A percentile compares a stretch with the other conserved stretches of the same genome.
phyloP scores from a whole-genome alignment of 35 echinoderm and acorn worm species.

The Apostichopus californicus region DNA sequence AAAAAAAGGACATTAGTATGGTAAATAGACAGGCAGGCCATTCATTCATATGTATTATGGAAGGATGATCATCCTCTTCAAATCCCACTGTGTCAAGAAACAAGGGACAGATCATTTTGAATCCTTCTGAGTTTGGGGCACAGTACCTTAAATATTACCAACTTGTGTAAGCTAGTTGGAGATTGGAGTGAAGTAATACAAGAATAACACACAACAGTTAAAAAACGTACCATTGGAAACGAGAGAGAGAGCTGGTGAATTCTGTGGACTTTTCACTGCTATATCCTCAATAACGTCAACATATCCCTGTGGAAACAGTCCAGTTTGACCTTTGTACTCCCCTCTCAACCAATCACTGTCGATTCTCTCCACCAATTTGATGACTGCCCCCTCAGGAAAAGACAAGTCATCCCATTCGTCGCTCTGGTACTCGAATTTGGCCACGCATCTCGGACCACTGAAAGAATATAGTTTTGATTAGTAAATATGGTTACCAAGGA shows the following conservation, averaged over 20 bases:
- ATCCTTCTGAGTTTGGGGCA: too few relatives aligned
- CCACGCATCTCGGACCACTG: conserved; percentile 86
- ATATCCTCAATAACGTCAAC: conserved; percentile 92
- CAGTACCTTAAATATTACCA: too few relatives aligned
- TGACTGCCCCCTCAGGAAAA: conserved; percentile 78
- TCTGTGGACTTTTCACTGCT: background rate
- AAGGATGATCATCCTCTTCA: too few relatives aligned
- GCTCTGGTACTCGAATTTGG: conserved; percentile 89
- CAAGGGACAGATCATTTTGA: too few relatives aligned
- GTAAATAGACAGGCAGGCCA: too few relatives aligned
- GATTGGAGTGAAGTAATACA: too few relatives aligned
- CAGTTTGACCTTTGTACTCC: conserved; percentile 69
- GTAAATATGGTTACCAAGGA: background rate
- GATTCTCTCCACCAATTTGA: conserved; percentile 69
- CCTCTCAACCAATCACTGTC: conserved; percentile 88
- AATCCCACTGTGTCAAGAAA: too few relatives aligned
- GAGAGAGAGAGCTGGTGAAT: conserved; percentile 28
- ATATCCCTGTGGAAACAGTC: conserved; percentile 84
- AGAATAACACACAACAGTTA: too few relatives aligned
- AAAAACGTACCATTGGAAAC: conserved; percentile 15
- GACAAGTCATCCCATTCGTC: conserved; percentile 67
- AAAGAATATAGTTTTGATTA: background rate
- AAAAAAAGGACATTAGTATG: background rate
- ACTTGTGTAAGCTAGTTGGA: too few relatives aligned
- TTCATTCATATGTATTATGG: too few relatives aligned